Evolutionary conservation across 2,888 invertebrate genomes (phyloP), one percentile per base, ranked within the genome.

Genomic region (Drosophila ustulata): DNA sequence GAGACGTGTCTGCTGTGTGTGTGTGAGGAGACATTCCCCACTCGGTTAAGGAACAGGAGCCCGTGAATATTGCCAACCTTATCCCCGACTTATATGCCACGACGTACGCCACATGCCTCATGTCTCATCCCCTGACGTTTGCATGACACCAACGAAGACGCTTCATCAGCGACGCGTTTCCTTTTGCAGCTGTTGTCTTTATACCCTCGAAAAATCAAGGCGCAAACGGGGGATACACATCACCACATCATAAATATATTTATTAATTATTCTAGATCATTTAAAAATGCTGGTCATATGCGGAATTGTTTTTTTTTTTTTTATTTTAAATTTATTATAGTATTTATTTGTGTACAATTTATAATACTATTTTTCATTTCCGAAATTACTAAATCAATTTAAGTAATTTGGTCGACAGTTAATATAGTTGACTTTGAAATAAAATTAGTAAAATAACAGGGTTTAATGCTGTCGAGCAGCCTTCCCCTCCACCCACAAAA

Each of bases 141-240:
- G 52, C 52, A 28, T 49, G 59, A 57, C 52, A 52, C 66, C 75
- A 46, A 25, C 52, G 57, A 76, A 62, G 65, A 65, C 49, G 75
- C 75, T 75, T 72, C 69, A 72, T 75, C 75, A 75, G 62, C 58
- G 77, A 50, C 41, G 56, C 66, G 51, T 46, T 70, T 70, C 62
- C 74, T 63, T 18, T 47, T 32, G 57, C 73, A 64, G 61, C 63
- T 74, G 71, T 75, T 71, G 71, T 65, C 56, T 55, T 64, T 23
- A 46, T 65, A 68, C 52, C 75, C 71, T 53, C 30, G 30, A 41
- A 30, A 37, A 32, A 30, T 1, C 39, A 13, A 0, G 3, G 25
- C 7, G 0, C 4, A 0, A 0, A 23, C 1, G 23, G n/a, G 59
- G 47, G 43, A 47, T 68, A 62, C 18, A 1, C 1, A 2, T 2